Conservation (phyloP, 2,888 invertebrate species). For the Acanthopleura granulata region DNA sequence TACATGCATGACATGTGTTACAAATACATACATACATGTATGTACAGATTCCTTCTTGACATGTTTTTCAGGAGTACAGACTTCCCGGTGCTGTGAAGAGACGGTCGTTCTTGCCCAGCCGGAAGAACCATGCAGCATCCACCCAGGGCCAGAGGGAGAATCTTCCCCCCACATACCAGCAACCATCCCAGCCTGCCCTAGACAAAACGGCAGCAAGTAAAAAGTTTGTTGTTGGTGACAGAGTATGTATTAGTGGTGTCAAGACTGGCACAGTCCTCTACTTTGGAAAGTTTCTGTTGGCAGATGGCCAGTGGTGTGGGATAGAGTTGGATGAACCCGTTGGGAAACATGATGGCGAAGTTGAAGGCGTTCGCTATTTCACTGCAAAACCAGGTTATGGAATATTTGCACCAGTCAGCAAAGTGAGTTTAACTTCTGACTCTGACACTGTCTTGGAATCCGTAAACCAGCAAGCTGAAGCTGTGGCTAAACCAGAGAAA, state of each 20-base stretch:
- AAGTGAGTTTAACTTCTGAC: slow-evolving; percentile 66
- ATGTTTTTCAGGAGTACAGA: neutral
- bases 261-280: slow-evolving; percentile 73
- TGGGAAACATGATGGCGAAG: slow-evolving; percentile 77
- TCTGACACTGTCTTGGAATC: neutral
- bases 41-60: no score
- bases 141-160: neutral
- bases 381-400: slow-evolving; percentile 75
- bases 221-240: slow-evolving; percentile 65
- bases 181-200: neutral
- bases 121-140: neutral
- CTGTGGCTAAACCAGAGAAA: neutral
- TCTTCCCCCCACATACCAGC: neutral
- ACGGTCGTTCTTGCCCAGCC: neutral
- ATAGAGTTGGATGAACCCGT: slow-evolving; percentile 75
- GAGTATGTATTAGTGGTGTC: slow-evolving; percentile 70
- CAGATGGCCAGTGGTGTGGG: slow-evolving; percentile 77
- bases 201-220: slow-evolving; percentile 19
- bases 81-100: neutral
- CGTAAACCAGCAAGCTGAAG: neutral
- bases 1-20: no score
- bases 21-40: no score
- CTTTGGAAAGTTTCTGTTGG: slow-evolving; percentile 75
- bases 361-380: slow-evolving; percentile 77
- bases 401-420: slow-evolving; percentile 76